Conservation (phyloP, 2,113 vertebrate species). For the Charadrius vociferus region DNA sequence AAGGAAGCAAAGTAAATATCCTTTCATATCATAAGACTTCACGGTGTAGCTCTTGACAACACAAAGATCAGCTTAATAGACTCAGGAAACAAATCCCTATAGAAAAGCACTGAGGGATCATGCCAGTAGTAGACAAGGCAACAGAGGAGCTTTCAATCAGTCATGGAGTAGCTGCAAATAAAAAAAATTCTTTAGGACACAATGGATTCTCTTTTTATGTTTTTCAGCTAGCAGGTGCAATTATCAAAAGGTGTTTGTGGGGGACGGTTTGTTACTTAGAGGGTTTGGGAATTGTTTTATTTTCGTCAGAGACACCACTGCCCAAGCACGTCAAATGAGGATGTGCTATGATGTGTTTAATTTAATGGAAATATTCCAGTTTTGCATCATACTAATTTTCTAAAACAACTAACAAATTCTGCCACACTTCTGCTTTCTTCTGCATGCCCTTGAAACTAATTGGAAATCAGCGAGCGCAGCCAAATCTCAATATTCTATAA, state of each 20-base stretch:
- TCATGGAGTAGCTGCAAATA: constrained; percentile 30
- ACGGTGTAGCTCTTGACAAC: neutral
- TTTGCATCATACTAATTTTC: neutral
- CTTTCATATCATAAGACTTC: neutral
- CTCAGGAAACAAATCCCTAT: constrained; percentile 27
- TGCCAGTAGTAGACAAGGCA: neutral
- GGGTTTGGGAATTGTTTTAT: neutral
- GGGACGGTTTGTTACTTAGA: neutral
- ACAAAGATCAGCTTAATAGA: constrained; percentile 24
- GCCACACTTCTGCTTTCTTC: constrained; percentile 7
- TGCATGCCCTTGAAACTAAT: constrained; percentile 63
- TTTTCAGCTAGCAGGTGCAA: neutral
- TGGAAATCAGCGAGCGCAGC: constrained; percentile 24
- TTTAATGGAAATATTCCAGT: constrained; percentile 10
- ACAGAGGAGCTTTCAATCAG: constrained; percentile 26
- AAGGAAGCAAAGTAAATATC: constrained; percentile 32
- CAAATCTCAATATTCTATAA: constrained; percentile 42
- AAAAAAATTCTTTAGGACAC: neutral
- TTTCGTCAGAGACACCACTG: neutral
- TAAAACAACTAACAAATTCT: constrained; percentile 51
- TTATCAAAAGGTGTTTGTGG: neutral
- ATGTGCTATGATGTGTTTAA: constrained; percentile 12
- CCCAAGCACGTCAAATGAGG: neutral
- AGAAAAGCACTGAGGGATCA: neutral
- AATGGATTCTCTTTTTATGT: neutral